Conservation (phyloP, 2,113 vertebrate genomes). For the mouse (Mus musculus) region GRCm39 chr1:60104501-60105000, state of each 20-base stretch:
- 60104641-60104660: background rate
- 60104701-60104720: background rate
- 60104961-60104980: too few species aligned
- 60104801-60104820: background rate
- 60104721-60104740: background rate
- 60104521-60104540: background rate
- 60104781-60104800: background rate
- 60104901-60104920: background rate
- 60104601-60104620: background rate
- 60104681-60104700: background rate
- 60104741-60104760: background rate
- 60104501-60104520: background rate
- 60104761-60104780: background rate
- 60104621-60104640: background rate
- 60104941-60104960: too few species aligned
- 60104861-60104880: background rate
- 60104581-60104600: background rate
- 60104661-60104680: background rate
- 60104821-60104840: background rate
- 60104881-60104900: background rate
- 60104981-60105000: background rate
- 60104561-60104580: background rate
- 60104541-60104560: background rate
- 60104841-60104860: background rate
- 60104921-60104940: background rate